A percentile compares a stretch with the other conserved stretches of the same genome.
Evolutionary conservation across 2,113 vertebrate genomes (phyloP).

Genomic region (Megalops atlanticus): DNA sequence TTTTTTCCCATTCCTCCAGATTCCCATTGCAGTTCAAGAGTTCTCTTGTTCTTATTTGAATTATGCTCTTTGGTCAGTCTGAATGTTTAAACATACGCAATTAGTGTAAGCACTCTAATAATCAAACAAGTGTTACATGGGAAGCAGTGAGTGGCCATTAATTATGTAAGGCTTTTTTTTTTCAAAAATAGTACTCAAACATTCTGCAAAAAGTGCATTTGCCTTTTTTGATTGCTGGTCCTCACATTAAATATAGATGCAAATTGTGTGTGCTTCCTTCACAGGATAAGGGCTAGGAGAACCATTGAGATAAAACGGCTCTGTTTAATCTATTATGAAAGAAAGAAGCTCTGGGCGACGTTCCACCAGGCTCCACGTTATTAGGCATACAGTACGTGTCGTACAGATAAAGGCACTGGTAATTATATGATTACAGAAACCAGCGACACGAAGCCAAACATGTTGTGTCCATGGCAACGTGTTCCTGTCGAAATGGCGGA

Average conservation of each 20-base stretch:
- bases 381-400: neutral
- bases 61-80: neutral
- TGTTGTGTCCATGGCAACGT: neutral
- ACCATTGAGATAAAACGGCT: neutral
- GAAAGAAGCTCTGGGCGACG: neutral
- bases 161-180: constrained; percentile 11
- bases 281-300: neutral
- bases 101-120: constrained; percentile 27
- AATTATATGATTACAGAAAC: neutral
- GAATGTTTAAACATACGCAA: constrained; percentile 31
- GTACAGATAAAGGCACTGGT: neutral
- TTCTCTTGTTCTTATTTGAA: neutral
- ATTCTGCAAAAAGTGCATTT: neutral
- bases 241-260: neutral
- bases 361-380: neutral
- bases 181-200: neutral
- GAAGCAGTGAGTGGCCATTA: constrained; percentile 8
- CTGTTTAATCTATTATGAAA: neutral
- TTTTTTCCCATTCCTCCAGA: neutral
- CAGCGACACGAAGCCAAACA: neutral
- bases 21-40: neutral
- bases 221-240: neutral
- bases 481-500: no score
- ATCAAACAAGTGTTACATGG: neutral
- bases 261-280: neutral